These are phyloP conservation scores for Metopia argyrocephala DNA, from an alignment of 2,888 invertebrate species.

Conservation along the genomic window DNA sequence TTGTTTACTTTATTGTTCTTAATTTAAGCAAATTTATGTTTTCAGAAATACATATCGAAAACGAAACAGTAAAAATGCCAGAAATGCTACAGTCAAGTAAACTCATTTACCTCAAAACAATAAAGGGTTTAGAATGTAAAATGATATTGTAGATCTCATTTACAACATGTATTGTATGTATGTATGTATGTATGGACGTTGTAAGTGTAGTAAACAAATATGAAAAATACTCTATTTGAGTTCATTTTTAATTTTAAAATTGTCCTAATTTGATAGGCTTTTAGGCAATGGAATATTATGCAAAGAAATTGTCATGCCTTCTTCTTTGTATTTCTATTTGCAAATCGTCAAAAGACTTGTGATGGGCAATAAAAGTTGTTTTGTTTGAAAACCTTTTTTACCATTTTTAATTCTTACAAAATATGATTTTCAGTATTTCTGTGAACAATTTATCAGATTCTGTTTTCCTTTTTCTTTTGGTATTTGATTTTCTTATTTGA, in stretches of 20 bases:
- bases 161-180: not conserved
- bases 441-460: not conserved
- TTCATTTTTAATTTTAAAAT: not conserved
- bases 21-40: not conserved
- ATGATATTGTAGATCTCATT: not conserved
- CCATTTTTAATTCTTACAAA: not conserved
- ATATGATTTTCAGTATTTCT: not conserved
- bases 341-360: not conserved
- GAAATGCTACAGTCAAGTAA: too few relatives aligned
- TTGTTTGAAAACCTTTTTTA: not conserved
- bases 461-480: not conserved
- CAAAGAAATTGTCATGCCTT: not conserved
- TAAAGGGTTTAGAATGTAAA: not conserved
- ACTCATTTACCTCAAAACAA: not conserved
- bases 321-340: not conserved
- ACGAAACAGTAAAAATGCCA: too few relatives aligned
- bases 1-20: not conserved
- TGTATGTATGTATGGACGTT: too few relatives aligned
- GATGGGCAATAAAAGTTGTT: not conserved
- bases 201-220: not conserved
- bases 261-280: not conserved
- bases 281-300: not conserved
- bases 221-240: not conserved
- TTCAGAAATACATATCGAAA: too few relatives aligned
- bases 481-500: not conserved